Evolutionary conservation across 2,113 vertebrate species (phyloP).

Genomic region (Bos indicus): DNA sequence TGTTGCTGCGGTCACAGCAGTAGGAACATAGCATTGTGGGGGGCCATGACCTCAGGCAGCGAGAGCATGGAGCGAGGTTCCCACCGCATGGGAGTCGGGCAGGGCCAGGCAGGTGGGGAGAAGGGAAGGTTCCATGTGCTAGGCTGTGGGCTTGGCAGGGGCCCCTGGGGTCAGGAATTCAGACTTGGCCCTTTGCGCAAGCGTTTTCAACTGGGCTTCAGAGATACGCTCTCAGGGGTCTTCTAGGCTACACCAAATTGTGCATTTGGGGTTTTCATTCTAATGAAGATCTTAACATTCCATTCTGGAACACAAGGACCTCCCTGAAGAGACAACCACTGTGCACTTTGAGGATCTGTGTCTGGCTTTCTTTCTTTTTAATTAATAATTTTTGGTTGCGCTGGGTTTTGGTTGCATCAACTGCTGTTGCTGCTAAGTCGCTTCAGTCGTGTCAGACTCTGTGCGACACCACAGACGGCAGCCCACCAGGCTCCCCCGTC

Average conservation of each 20-base stretch:
- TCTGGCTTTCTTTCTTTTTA: background rate
- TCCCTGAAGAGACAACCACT: background rate
- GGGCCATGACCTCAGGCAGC: rapidly evolving
- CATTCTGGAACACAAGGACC: background rate
- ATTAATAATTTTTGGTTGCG: background rate
- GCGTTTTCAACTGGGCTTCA: rapidly evolving
- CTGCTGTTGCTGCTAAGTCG: too few relatives aligned
- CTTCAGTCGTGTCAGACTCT: too few relatives aligned
- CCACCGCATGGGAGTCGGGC: rapidly evolving
- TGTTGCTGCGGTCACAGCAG: rapidly evolving
- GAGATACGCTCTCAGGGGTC: rapidly evolving
- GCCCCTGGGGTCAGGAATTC: rapidly evolving
- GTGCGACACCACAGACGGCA: too few relatives aligned
- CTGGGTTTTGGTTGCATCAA: background rate
- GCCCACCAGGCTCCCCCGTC: too few relatives aligned
- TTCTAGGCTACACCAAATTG: rapidly evolving
- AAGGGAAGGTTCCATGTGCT: rapidly evolving
- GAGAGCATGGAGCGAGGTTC: rapidly evolving
- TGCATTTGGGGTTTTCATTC: background rate
- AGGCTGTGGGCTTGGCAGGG: rapidly evolving
- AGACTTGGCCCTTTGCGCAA: background rate
- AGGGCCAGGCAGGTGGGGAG: rapidly evolving
- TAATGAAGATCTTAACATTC: rapidly evolving
- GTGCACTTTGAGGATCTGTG: rapidly evolving
- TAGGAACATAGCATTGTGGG: rapidly evolving